These are phyloP conservation scores for Brachymystax lenok DNA, from an alignment of 2,797 vertebrate species.

Conservation along the genomic window DNA sequence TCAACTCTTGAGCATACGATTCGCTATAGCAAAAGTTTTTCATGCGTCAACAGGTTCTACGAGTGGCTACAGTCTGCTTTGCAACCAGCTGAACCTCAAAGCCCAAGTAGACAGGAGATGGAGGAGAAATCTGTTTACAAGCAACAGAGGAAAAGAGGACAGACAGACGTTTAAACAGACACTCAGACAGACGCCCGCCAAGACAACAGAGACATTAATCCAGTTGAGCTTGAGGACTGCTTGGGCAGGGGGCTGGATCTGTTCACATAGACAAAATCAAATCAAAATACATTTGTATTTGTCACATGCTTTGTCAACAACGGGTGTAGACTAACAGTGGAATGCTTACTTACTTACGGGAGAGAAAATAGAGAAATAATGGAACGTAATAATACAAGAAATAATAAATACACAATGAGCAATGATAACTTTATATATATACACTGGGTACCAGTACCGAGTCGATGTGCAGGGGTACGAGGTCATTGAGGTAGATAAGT, in stretches of 20 bases:
- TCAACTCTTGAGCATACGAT: no score
- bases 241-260: slow-evolving; percentile 21
- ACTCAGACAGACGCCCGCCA: slow-evolving; percentile 2
- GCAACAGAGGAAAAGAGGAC: slow-evolving; percentile 59
- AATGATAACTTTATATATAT: no score
- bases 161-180: neutral
- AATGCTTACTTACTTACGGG: no score
- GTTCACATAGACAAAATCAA: slow-evolving; percentile 26
- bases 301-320: no score
- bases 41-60: slow-evolving; percentile 69
- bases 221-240: slow-evolving; percentile 5
- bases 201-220: neutral
- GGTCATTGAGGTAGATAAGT: no score
- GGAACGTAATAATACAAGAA: no score
- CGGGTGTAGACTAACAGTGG: no score
- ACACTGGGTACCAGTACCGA: no score
- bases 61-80: slow-evolving; percentile 66
- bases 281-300: no score
- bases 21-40: neutral
- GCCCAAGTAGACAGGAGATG: slow-evolving; percentile 5
- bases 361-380: no score
- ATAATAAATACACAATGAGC: no score
- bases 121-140: slow-evolving; percentile 31
- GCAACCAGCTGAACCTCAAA: slow-evolving; percentile 30
- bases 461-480: no score